Conservation (phyloP, 2,888 invertebrate genomes). For the Cataglyphis livida region DNA sequence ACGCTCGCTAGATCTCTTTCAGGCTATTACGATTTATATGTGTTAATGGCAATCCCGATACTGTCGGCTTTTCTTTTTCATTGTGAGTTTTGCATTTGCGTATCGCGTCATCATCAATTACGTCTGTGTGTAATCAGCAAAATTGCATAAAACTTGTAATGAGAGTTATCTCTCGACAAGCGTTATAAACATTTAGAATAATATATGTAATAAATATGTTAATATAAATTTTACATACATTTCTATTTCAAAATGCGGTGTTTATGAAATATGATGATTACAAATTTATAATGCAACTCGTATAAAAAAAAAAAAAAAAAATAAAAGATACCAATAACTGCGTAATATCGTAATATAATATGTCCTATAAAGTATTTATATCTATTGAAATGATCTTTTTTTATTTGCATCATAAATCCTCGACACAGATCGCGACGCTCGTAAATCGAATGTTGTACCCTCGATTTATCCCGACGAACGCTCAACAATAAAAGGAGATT, state of each 20-base stretch:
- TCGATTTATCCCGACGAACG: constrained; percentile 12
- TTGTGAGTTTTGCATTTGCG: constrained; percentile 26
- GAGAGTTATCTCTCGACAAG: neutral
- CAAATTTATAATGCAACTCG: no score
- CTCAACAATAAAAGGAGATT: constrained; percentile 26
- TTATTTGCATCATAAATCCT: constrained; percentile 27
- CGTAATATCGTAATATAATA: neutral
- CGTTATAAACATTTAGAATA: neutral
- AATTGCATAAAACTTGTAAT: constrained; percentile 8
- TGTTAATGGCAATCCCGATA: neutral
- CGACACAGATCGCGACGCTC: constrained; percentile 3
- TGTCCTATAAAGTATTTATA: constrained; percentile 9
- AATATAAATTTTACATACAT: neutral
- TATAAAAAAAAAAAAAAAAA: neutral
- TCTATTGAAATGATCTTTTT: neutral
- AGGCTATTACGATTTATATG: constrained; percentile 28
- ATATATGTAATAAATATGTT: neutral
- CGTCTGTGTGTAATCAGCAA: constrained; percentile 3
- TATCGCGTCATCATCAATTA: constrained; percentile 5
- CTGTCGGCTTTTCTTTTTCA: constrained; percentile 5
- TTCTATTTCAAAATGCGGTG: neutral
- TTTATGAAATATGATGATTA: no score
- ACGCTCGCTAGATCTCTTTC: constrained; percentile 7
- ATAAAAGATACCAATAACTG: neutral
- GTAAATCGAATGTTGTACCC: constrained; percentile 28